These are phyloP conservation scores for Hydropsyche tenuis DNA, from an alignment of 1,140 invertebrate genomes.

Conservation along the genomic window DNA sequence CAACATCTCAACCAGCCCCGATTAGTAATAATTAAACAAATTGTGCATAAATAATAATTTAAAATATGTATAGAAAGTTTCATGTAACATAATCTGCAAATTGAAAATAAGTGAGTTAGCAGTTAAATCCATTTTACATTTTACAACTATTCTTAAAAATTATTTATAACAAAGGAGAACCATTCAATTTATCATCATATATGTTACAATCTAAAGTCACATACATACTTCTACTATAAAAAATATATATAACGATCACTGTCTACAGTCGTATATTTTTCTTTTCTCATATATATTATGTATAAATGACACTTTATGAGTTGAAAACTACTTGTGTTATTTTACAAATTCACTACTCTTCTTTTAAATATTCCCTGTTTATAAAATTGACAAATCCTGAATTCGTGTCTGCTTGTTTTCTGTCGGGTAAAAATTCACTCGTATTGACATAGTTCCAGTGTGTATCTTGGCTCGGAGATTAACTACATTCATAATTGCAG, in stretches of 20 bases:
- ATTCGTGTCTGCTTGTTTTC: constrained; percentile 10
- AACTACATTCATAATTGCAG: constrained; percentile 36
- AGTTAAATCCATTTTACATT: too few relatives aligned
- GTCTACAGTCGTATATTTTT: constrained; percentile 28
- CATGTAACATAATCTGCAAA: too few relatives aligned
- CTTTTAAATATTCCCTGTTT: constrained; percentile 36
- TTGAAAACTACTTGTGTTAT: constrained; percentile 24
- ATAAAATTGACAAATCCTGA: constrained; percentile 40
- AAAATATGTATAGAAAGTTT: too few relatives aligned
- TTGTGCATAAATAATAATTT: too few relatives aligned
- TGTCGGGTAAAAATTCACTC: neutral
- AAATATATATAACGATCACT: constrained; percentile 33
- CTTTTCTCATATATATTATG: constrained; percentile 13
- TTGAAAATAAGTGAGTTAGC: too few relatives aligned
- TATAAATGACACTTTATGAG: neutral
- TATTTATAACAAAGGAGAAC: neutral
- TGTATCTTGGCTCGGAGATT: constrained; percentile 44
- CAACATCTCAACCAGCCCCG: too few relatives aligned
- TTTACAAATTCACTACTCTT: constrained; percentile 24
- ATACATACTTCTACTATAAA: constrained; percentile 21
- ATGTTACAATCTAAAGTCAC: constrained; percentile 25
- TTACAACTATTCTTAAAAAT: too few relatives aligned
- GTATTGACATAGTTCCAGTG: neutral
- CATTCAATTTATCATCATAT: neutral
- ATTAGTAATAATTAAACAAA: too few relatives aligned